Conservation (phyloP, 92 coral and sea anemone species). For the Pocillopora grandis region DNA sequence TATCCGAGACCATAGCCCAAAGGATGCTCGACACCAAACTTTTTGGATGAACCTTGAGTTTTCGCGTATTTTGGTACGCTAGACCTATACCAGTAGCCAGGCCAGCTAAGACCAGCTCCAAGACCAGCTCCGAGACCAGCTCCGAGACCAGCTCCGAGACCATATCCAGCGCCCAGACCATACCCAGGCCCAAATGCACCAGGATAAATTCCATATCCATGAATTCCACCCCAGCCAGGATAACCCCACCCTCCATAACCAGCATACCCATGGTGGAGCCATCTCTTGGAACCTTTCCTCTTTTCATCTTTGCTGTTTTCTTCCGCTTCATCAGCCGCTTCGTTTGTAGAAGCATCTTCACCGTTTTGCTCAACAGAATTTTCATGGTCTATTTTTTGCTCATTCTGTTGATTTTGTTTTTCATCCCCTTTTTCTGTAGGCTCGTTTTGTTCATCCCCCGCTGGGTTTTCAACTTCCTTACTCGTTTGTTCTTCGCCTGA, state of each 20-base stretch:
- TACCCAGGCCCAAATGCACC: conserved; percentile 47
- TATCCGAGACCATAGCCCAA: conserved; percentile 43
- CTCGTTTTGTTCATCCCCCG: conserved; percentile 52
- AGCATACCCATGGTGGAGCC: conserved; percentile 49
- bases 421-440: conserved; percentile 36
- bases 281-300: conserved; percentile 55
- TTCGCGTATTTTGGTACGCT: conserved; percentile 38
- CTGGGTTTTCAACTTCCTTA: conserved; percentile 42
- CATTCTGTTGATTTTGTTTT: conserved; percentile 30
- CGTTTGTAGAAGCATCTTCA: conserved; percentile 28
- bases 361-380: conserved; percentile 48
- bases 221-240: conserved; percentile 43
- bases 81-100: conserved; percentile 85
- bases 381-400: conserved; percentile 34
- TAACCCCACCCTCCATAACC: conserved; percentile 69
- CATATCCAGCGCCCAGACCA: conserved; percentile 76
- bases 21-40: conserved; percentile 44
- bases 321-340: conserved; percentile 24
- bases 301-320: conserved; percentile 30
- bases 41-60: conserved; percentile 19
- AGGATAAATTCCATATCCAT: conserved; percentile 58
- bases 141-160: conserved; percentile 32
- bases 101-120: conserved; percentile 82
- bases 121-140: conserved; percentile 18
- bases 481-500: conserved; percentile 43